Evolutionary conservation across 2,888 invertebrate species (phyloP).

Genomic region (Julus scandinavius): DNA sequence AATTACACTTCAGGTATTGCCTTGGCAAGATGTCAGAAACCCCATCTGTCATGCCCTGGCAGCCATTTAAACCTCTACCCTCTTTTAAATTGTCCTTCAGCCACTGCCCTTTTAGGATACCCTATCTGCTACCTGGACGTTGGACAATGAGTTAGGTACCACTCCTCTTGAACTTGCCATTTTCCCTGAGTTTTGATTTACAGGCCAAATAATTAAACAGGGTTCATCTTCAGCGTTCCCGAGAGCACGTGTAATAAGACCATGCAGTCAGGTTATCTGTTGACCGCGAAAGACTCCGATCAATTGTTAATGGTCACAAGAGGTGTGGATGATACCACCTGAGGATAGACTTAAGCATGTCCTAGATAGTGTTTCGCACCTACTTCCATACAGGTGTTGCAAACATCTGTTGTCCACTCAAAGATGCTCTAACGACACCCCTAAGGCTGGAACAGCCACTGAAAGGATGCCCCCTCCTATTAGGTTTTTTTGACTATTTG

Average conservation of each 20-base stretch:
- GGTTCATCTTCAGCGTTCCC: conserved; percentile 33
- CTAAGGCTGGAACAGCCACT: background rate
- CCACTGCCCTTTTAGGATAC: conserved; percentile 37
- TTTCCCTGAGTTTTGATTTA: conserved; percentile 47
- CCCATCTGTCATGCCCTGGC: conserved; percentile 38
- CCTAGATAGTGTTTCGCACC: conserved; percentile 50
- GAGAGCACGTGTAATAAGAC: background rate
- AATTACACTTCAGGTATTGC: background rate
- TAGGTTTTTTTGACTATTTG: background rate
- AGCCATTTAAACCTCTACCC: conserved; percentile 39
- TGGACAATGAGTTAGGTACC: conserved; percentile 29
- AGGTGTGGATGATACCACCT: conserved; percentile 45
- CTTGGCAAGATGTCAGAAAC: background rate
- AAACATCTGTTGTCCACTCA: conserved; percentile 44
- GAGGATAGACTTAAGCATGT: conserved; percentile 50
- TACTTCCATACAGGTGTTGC: conserved; percentile 49
- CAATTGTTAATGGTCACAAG: conserved; percentile 35
- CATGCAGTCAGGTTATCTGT: conserved; percentile 17
- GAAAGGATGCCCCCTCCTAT: background rate
- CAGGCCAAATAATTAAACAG: conserved; percentile 51
- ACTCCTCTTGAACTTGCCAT: conserved; percentile 36
- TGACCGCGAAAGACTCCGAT: background rate
- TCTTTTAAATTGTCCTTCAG: conserved; percentile 14
- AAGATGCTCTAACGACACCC: conserved; percentile 40
- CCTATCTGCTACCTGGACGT: conserved; percentile 33